Evolutionary conservation across 2,888 invertebrate genomes (phyloP), one percentile per base, ranked within the genome.

Genomic region (Dermolepida albohirtum): DNA sequence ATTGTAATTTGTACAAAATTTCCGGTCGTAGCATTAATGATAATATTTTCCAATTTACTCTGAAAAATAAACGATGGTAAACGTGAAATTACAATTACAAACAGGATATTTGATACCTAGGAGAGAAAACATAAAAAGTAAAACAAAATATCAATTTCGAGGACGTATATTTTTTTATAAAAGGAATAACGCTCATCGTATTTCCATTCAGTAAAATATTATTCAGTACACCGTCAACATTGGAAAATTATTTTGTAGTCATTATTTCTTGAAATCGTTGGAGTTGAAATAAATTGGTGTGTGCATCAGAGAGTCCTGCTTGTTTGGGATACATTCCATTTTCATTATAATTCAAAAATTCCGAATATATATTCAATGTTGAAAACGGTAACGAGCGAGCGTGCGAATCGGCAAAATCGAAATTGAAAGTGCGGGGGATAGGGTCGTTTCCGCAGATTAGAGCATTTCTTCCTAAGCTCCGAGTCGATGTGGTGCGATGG

Each of bases 391-490:
- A 64, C 52, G 54, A 64, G 52, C 43, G 43, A 52, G 64, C 64
- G 64, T 41, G 64, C 51, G 41, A 64, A 64, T 51, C 64, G 64
- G 71, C 67, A 69, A 72, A 71, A 71, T 71, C 71, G 71, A 70
- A 72, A 72, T 72, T 72, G 71, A 66, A 66, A 66, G 66, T 66
- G 66, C 40, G 71, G 69, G 69, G 70, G 71, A 70, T 72, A 68
- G 70, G 72, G 71, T 72, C 70, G 70, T 71, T 72, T 72, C 72
- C 72, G 71, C 68, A 72, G 72, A 72, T 72, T 72, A 72, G 72
- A 70, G 69, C 71, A 71, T 69, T 71, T 71, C 64, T 69, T 71
- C 71, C 72, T 71, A 72, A 72, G 72, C 72, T 62, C 54, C 71
- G 59, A 63, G 66, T 70, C 66, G 59, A 54, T 69, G 66, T 70